Percentiles rank a stretch among this genome's conserved stretches.
phyloP scores from a whole-genome alignment of 2,113 vertebrate species.

The Oreochromis aureus region DNA sequence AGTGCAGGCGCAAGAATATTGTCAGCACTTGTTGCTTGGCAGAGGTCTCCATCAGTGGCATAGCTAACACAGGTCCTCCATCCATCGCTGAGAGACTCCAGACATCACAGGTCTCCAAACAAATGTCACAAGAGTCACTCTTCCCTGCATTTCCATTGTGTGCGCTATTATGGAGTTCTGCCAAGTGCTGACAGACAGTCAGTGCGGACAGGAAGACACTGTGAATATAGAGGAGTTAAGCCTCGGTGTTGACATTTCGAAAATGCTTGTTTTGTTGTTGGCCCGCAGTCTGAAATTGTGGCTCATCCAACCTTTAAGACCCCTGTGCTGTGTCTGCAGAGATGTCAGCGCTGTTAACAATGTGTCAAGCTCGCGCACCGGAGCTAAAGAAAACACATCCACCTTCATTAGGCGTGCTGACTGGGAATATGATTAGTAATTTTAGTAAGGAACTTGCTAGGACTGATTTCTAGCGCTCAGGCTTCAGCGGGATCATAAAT shows the following conservation, averaged over 20 bases:
- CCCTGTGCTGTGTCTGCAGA: conserved; percentile 10
- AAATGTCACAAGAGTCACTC: conserved; percentile 52
- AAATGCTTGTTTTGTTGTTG: conserved; percentile 34
- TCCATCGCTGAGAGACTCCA: conserved; percentile 8
- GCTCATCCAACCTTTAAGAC: not conserved
- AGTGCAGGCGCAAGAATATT: conserved; percentile 37
- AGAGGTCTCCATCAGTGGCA: conserved; percentile 44
- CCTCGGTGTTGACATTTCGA: conserved; percentile 48
- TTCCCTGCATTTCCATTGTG: conserved; percentile 23
- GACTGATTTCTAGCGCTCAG: not conserved
- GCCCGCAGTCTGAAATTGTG: not conserved
- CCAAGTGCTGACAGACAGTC: conserved; percentile 30
- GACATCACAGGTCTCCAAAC: conserved; percentile 54
- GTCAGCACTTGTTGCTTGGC: conserved; percentile 50
- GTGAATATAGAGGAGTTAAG: conserved; percentile 35
- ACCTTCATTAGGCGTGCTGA: conserved; percentile 21
- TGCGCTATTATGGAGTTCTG: conserved; percentile 14
- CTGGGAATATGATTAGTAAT: conserved; percentile 10
- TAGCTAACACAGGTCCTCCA: conserved; percentile 34
- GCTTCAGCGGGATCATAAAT: conserved; percentile 31
- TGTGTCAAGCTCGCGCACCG: not conserved
- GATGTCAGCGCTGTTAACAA: conserved; percentile 16
- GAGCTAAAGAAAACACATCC: conserved; percentile 20
- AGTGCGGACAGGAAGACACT: not conserved
- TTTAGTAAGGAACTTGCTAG: not conserved